Percentiles rank a stretch among this genome's conserved stretches.
Conservation (phyloP, 2,888 invertebrate genomes). For the Brachynemurus nebulosus region DNA sequence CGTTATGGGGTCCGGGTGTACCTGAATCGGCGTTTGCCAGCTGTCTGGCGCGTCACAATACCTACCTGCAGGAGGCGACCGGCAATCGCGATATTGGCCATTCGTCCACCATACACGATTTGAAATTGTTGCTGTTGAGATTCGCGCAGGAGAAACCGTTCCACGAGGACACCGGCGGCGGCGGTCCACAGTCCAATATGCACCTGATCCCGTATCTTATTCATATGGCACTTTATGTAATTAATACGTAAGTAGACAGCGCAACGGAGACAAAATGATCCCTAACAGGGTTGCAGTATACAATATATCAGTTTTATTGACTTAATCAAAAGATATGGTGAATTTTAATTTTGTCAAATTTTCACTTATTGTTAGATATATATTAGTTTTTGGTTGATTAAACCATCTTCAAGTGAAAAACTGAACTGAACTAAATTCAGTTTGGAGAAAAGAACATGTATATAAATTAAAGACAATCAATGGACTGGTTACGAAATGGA, state of each 20-base stretch:
- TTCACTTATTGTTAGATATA: too few species aligned
- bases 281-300: too few species aligned
- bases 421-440: too few species aligned
- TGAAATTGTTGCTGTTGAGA: slow-evolving; percentile 74
- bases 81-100: slow-evolving; percentile 66
- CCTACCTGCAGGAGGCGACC: slow-evolving; percentile 62
- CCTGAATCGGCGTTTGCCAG: slow-evolving; percentile 87
- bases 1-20: slow-evolving; percentile 86
- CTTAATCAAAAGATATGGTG: too few species aligned
- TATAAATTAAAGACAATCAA: too few species aligned
- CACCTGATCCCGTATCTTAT: slow-evolving; percentile 88
- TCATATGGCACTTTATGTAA: slow-evolving; percentile 88
- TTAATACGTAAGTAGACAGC: slow-evolving; percentile 66
- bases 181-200: slow-evolving; percentile 94
- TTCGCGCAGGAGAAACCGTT: slow-evolving; percentile 92
- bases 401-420: too few species aligned
- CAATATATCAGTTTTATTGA: too few species aligned
- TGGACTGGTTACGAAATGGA: too few species aligned
- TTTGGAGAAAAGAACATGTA: too few species aligned
- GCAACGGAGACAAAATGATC: too few species aligned
- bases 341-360: too few species aligned
- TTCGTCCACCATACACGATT: slow-evolving; percentile 76
- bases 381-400: too few species aligned
- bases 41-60: slow-evolving; percentile 83
- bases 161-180: slow-evolving; percentile 95